Evolutionary conservation across 2,797 vertebrate genomes (phyloP).

Genomic region (Crax fasciolata): DNA sequence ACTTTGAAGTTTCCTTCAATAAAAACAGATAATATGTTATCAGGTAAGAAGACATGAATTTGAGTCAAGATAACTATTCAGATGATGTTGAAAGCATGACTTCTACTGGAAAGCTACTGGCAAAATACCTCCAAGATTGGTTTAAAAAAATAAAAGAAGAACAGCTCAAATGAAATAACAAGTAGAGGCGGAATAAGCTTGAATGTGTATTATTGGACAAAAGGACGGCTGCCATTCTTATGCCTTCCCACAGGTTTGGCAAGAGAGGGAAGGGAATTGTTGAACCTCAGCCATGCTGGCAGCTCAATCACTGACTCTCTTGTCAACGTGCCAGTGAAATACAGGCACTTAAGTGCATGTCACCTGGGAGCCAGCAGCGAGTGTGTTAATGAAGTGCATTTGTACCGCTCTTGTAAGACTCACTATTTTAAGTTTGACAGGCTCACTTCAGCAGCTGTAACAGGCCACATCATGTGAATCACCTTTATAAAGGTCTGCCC

Average conservation of each 20-base stretch:
- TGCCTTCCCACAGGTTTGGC: not conserved
- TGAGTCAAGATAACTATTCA: conserved; percentile 33
- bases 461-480: not conserved
- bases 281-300: not conserved
- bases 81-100: conserved; percentile 42
- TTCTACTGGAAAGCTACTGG: conserved; percentile 52
- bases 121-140: conserved; percentile 34
- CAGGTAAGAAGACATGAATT: conserved; percentile 89
- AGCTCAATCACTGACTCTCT: not conserved
- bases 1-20: conserved; percentile 99
- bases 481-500: not conserved
- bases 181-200: conserved; percentile 44
- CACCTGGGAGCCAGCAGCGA: not conserved
- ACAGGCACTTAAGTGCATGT: not conserved
- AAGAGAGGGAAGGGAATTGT: not conserved
- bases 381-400: conserved; percentile 2
- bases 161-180: conserved; percentile 24
- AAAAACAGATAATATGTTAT: conserved; percentile 99
- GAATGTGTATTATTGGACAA: not conserved
- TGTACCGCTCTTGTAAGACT: not conserved
- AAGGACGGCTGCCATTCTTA: conserved; percentile 12
- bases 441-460: not conserved
- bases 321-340: conserved; percentile 15
- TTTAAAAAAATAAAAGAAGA: not conserved
- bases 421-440: not conserved